These are phyloP conservation scores for Halcyon badia DNA, from an alignment of 2,797 vertebrate species.

Conservation along the genomic window DNA sequence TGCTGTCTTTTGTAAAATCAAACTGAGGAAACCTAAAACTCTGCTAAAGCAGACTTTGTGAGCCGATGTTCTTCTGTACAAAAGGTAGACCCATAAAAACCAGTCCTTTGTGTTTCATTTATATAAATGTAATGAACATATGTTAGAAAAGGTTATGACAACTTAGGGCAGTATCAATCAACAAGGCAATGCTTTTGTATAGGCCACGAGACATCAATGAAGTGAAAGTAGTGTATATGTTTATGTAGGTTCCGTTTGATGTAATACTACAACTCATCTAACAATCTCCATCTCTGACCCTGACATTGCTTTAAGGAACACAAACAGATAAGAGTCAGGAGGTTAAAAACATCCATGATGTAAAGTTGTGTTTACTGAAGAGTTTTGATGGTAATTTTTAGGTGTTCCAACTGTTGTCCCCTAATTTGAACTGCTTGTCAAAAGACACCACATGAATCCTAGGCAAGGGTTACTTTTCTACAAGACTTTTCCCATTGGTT, in stretches of 20 bases:
- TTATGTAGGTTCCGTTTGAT: conserved; percentile 40
- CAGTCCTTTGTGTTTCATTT: not conserved
- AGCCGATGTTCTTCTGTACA: not conserved
- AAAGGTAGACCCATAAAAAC: not conserved
- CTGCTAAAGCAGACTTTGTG: not conserved
- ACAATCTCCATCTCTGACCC: conserved; percentile 18
- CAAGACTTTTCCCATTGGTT: not conserved
- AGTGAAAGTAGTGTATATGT: not conserved
- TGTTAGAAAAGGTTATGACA: not conserved
- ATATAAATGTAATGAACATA: not conserved
- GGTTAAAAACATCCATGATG: conserved; percentile 33
- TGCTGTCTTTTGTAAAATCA: not conserved
- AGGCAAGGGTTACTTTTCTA: not conserved
- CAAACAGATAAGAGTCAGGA: conserved; percentile 50
- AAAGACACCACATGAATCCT: not conserved
- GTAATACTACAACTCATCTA: conserved; percentile 58
- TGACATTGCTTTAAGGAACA: conserved; percentile 58
- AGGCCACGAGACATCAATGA: not conserved
- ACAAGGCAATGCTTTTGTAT: not conserved
- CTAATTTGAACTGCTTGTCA: not conserved
- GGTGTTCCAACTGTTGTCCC: not conserved
- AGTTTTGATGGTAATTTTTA: not conserved
- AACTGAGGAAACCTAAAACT: not conserved
- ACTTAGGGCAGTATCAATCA: not conserved
- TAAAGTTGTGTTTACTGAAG: conserved; percentile 34